Conservation (phyloP, 2,888 invertebrate species). For the Xestia ashworthii region DNA sequence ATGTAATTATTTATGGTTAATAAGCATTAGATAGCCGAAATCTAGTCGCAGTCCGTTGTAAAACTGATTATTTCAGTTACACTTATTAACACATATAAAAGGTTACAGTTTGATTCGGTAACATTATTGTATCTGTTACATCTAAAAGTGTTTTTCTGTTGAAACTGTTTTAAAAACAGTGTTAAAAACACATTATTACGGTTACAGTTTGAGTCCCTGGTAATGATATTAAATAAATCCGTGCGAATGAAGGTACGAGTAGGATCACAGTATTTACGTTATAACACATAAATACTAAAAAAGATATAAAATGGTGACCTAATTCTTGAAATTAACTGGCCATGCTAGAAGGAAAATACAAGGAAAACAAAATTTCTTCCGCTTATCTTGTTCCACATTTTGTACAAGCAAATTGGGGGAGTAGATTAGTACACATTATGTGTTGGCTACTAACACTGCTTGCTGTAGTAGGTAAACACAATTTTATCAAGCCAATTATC, state of each 20-base stretch:
- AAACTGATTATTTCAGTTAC: too few species aligned
- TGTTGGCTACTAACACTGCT: slow-evolving; percentile 26
- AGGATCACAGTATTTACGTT: background rate
- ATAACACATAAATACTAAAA: slow-evolving; percentile 1
- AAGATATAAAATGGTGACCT: slow-evolving; percentile 17
- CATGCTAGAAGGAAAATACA: slow-evolving; percentile 17
- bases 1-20: too few species aligned
- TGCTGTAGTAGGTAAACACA: slow-evolving; percentile 19
- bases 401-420: slow-evolving; percentile 40
- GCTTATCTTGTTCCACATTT: slow-evolving; percentile 51
- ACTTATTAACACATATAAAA: too few species aligned
- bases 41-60: too few species aligned
- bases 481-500: slow-evolving; percentile 31
- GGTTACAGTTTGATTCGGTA: too few species aligned
- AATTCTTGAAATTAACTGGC: slow-evolving; percentile 28
- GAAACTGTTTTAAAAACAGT: too few species aligned
- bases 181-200: too few species aligned
- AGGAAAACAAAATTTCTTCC: slow-evolving; percentile 14
- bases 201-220: too few species aligned
- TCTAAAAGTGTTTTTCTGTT: too few species aligned
- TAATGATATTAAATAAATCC: background rate
- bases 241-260: background rate
- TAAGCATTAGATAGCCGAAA: too few species aligned
- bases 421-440: slow-evolving; percentile 34
- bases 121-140: too few species aligned